These are phyloP conservation scores for Halichoeres trimaculatus DNA, from an alignment of 2,113 vertebrate species.

Conservation along the genomic window DNA sequence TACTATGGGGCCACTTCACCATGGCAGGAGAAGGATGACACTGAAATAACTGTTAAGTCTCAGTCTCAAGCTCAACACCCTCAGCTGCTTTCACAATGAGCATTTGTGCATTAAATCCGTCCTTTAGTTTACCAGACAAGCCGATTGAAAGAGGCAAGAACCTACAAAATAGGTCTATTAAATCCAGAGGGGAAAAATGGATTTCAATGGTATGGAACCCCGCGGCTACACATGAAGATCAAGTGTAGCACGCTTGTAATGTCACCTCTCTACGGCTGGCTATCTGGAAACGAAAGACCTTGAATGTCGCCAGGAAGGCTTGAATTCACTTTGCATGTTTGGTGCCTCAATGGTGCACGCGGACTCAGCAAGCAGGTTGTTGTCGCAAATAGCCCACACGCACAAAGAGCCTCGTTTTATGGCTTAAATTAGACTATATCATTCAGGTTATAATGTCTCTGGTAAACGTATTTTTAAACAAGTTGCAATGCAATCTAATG, in stretches of 20 bases:
- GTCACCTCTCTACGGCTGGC: conserved; percentile 26
- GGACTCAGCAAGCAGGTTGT: background rate
- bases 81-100: background rate
- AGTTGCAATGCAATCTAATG: background rate
- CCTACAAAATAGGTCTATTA: background rate
- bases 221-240: background rate
- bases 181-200: background rate
- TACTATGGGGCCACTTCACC: background rate
- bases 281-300: background rate
- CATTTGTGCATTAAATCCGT: background rate
- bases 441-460: background rate
- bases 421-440: background rate
- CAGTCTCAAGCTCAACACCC: background rate
- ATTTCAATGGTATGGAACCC: background rate
- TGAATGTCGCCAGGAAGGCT: background rate
- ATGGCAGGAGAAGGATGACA: background rate
- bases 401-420: background rate
- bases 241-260: conserved; percentile 9
- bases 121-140: conserved; percentile 5
- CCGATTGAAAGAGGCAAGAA: background rate
- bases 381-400: background rate
- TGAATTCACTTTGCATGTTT: conserved; percentile 6
- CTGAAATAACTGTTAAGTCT: background rate
- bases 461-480: background rate
- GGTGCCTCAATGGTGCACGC: background rate